These are phyloP conservation scores for Hydrophis major DNA, from an alignment of 2,797 vertebrate genomes.

Conservation along the genomic window DNA sequence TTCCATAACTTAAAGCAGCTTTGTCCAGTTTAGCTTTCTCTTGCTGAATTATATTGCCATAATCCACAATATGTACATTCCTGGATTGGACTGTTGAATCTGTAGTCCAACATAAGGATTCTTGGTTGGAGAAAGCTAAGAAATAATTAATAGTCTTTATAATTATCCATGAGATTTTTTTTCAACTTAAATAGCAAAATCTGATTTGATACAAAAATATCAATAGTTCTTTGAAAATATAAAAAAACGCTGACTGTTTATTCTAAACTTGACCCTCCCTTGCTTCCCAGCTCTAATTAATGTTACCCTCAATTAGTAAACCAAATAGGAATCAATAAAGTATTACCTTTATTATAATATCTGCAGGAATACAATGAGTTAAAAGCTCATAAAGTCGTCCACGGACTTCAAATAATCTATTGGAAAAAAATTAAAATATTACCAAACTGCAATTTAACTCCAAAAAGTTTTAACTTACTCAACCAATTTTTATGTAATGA, in stretches of 20 bases:
- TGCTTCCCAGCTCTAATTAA: neutral
- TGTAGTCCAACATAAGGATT: neutral
- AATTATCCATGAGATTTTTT: neutral
- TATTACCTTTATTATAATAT: slow-evolving; percentile 94
- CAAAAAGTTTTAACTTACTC: neutral
- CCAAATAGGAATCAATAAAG: neutral
- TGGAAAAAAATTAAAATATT: slow-evolving; percentile 34
- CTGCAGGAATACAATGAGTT: slow-evolving; percentile 95
- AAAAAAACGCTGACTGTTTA: neutral
- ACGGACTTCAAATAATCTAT: slow-evolving; percentile 91
- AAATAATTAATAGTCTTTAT: neutral
- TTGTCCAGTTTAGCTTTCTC: neutral
- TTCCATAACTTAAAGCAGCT: neutral
- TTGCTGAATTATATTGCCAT: neutral
- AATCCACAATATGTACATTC: neutral
- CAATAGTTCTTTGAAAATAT: neutral
- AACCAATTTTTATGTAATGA: neutral
- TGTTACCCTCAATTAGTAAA: rapidly evolving
- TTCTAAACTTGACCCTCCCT: neutral
- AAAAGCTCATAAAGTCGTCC: slow-evolving; percentile 91
- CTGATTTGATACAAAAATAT: neutral
- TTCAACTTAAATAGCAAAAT: neutral
- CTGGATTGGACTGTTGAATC: neutral
- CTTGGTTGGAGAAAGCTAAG: neutral
- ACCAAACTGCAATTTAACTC: neutral